phyloP scores from a whole-genome alignment of 2,797 vertebrate genomes.

The Hybognathus amarus region DNA sequence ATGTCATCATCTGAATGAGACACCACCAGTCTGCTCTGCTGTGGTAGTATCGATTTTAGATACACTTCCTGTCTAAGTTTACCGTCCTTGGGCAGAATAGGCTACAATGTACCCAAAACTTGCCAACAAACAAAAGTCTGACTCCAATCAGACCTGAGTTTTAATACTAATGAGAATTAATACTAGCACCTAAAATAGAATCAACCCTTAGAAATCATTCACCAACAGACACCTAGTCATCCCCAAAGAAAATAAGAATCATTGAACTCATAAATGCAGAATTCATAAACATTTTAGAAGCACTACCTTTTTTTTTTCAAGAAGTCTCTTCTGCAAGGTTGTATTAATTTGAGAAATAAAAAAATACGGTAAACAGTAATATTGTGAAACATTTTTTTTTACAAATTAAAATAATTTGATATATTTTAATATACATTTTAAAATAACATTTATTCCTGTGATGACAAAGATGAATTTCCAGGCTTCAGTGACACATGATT shows the following conservation, averaged over 20 bases:
- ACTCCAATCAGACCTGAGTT: not conserved
- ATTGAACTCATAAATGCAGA: too few relatives aligned
- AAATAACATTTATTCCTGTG: too few relatives aligned
- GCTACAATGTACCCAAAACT: slow-evolving; percentile 2
- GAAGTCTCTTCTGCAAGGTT: too few relatives aligned
- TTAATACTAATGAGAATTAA: too few relatives aligned
- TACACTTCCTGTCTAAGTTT: slow-evolving; percentile 8
- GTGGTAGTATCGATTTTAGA: slow-evolving; percentile 24
- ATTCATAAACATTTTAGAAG: too few relatives aligned
- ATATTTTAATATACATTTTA: too few relatives aligned
- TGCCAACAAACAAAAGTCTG: slow-evolving; percentile 12
- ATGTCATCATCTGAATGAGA: slow-evolving; percentile 5
- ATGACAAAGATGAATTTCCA: too few relatives aligned
- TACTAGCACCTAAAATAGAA: not conserved
- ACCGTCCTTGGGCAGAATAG: slow-evolving; percentile 2
- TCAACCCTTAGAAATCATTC: not conserved
- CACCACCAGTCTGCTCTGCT: not conserved
- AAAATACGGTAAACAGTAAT: too few relatives aligned
- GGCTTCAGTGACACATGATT: not conserved
- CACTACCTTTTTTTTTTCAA: too few relatives aligned
- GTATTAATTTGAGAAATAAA: too few relatives aligned
- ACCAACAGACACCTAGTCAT: not conserved
- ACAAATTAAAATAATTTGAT: too few relatives aligned
- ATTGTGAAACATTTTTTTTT: not conserved
- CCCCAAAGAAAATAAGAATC: too few relatives aligned